Percentiles rank a stretch among this genome's conserved stretches.
These are phyloP conservation scores for Peromyscus nudipes DNA, from an alignment of 2,797 vertebrate species.

Conservation along the genomic window DNA sequence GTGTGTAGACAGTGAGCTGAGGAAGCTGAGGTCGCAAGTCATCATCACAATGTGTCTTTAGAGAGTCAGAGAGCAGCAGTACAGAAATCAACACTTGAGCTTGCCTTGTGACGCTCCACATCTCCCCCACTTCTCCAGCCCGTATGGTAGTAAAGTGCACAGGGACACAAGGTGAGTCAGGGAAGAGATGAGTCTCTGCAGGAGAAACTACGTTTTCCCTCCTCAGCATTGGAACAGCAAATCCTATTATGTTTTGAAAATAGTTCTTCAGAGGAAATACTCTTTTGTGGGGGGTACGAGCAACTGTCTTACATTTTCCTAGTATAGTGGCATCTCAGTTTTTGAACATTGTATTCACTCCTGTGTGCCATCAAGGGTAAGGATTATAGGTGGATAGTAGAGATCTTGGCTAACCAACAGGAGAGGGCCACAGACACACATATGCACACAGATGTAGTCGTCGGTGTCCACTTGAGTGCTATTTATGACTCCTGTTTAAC, in stretches of 20 bases:
- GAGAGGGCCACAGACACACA: too few relatives aligned
- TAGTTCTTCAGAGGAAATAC: constrained; percentile 24
- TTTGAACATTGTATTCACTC: background rate
- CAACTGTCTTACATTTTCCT: background rate
- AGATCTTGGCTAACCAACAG: background rate
- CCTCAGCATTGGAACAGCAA: background rate
- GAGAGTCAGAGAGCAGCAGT: background rate
- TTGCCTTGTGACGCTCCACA: background rate
- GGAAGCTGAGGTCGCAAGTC: background rate
- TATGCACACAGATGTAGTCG: background rate
- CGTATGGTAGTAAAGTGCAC: background rate
- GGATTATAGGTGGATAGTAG: background rate
- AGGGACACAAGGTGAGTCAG: background rate
- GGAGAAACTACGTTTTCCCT: background rate
- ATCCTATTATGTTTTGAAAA: background rate
- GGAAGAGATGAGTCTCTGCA: background rate
- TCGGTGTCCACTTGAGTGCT: background rate
- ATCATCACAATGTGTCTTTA: background rate
- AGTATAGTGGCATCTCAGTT: background rate
- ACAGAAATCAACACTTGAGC: background rate
- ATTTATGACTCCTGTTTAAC: background rate
- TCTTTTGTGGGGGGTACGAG: background rate
- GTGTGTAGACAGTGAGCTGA: background rate
- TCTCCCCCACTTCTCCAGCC: background rate
- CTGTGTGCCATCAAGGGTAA: too few relatives aligned